A percentile compares a stretch with the other conserved stretches of the same genome.
Evolutionary conservation across 2,888 invertebrate genomes (phyloP).

Genomic region (Temnothorax ravouxi): DNA sequence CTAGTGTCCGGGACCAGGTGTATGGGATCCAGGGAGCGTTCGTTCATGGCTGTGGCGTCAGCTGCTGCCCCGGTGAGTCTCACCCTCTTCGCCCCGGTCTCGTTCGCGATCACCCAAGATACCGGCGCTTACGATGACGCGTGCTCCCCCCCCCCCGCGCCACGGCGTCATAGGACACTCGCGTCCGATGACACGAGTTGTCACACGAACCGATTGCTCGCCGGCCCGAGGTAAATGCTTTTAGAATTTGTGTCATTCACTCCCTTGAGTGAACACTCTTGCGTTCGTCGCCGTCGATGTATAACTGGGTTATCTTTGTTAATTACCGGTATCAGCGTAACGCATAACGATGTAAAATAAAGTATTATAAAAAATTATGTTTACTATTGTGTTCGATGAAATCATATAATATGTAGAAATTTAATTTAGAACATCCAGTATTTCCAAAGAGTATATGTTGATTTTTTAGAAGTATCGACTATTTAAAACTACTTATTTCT

Average conservation of each 20-base stretch:
- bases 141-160: background rate
- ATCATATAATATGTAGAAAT: background rate
- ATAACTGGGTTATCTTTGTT: background rate
- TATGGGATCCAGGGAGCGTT: conserved; percentile 61
- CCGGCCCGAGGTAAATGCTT: background rate
- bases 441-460: background rate
- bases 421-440: background rate
- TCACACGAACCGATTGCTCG: conserved; percentile 7
- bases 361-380: background rate
- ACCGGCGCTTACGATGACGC: conserved; percentile 30
- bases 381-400: background rate
- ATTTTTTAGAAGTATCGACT: background rate
- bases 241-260: conserved; percentile 47
- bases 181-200: conserved; percentile 28
- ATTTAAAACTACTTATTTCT: background rate
- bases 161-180: background rate
- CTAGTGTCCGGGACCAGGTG: conserved; percentile 73
- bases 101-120: conserved; percentile 37
- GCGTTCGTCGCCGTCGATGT: background rate
- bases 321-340: background rate
- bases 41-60: conserved; percentile 66
- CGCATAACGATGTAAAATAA: background rate
- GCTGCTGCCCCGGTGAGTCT: conserved; percentile 72
- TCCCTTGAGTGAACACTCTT: conserved; percentile 21
- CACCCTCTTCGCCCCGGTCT: conserved; percentile 63